Conservation (phyloP, 2,113 vertebrate species). For the Bolborhynchus lineola region DNA sequence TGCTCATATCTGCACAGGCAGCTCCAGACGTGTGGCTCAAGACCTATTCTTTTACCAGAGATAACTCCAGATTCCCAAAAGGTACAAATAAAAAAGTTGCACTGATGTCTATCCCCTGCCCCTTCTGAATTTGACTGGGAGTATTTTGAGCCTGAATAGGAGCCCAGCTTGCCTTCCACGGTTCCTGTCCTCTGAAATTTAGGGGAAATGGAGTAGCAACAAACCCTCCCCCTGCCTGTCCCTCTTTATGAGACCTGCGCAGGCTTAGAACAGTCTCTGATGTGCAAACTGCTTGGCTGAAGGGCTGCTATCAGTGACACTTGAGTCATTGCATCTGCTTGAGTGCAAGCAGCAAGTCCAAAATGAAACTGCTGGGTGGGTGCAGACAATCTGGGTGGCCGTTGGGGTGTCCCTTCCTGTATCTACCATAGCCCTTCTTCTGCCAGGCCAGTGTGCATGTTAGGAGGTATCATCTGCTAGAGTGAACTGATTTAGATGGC, state of each 20-base stretch:
- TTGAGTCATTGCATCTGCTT: not conserved
- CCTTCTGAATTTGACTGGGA: not conserved
- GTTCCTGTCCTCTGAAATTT: not conserved
- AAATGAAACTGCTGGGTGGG: not conserved
- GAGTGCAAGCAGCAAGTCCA: not conserved
- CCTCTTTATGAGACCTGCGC: not conserved
- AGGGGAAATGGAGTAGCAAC: not conserved
- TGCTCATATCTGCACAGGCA: not conserved
- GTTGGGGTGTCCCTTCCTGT: fast-evolving
- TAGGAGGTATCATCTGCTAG: not conserved
- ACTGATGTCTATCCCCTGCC: not conserved
- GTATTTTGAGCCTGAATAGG: not conserved
- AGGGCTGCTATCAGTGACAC: not conserved
- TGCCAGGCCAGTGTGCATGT: fast-evolving
- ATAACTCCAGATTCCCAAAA: not conserved
- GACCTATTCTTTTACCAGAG: not conserved
- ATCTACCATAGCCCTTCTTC: not conserved
- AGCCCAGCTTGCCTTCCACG: not conserved
- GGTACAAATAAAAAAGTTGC: not conserved
- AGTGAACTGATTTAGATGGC: not conserved
- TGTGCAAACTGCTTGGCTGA: not conserved
- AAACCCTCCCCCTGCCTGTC: not conserved
- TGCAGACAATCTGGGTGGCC: not conserved
- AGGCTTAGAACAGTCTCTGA: not conserved
- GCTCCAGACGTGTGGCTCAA: not conserved